Evolutionary conservation across 2,888 invertebrate genomes (phyloP), one percentile per base, ranked within the genome.

Genomic region (Ceratothoa steindachneri): DNA sequence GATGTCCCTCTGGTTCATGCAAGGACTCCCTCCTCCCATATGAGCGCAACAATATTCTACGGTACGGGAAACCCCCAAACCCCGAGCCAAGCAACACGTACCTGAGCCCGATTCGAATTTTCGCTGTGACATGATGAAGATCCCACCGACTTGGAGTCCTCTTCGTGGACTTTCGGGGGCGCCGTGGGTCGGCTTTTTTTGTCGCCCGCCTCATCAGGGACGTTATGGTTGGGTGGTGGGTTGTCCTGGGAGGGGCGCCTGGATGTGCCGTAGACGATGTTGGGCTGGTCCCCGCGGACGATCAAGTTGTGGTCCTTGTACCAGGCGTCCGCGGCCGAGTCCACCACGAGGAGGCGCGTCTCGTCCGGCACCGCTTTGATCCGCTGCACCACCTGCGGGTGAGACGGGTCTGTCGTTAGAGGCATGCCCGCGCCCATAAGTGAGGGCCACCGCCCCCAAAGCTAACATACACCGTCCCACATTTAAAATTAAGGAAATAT

Each of bases 321-420:
- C 87, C 89, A 88, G 80, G 88, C 88, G 81, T 91, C 92, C 64
- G 91, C 89, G 81, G 89, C 89, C 41, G 89, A 87, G 83, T 92
- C 90, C 79, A 93, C 90, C 76, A 99, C 95, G 81, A 97, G 87
- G 81, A 99, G 87, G 82, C 90, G 91, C 9, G 97, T 96, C 84
- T 96, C 94, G 82, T 91, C 90, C 2, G 90, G 85, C 73, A 93
- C 89, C 73, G 92, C 89, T 86, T 96, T 97, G 84, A 97, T 96
- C 81, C 95, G 89, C 83, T 92, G 91, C 78, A 97, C 97, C 80
- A 97, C 97, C 78, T 78, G 75, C 0, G 15, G 31, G 29, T 41
- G 15, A 24, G 1, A n/a, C 27, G 30, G 19, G 28, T n/a, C n/a
- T n/a, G n/a, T n/a, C n/a, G n/a, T n/a, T n/a, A n/a, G n/a, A n/a